Conservation (phyloP, 2,888 invertebrate species). For the Harmothoe impar region DNA sequence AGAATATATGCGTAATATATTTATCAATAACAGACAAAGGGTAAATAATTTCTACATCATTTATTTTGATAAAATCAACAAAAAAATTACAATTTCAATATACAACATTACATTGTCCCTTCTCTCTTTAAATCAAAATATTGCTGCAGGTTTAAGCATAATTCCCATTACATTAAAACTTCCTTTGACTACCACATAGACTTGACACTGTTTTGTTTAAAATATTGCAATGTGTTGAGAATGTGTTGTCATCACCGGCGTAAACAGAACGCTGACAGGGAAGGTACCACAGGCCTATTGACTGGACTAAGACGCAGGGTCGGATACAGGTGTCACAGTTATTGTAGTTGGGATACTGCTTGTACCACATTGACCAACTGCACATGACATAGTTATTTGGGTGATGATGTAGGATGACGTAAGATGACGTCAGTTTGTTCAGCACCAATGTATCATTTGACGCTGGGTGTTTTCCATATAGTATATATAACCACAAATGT, state of each 20-base stretch:
- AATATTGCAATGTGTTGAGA: background rate
- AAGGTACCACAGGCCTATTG: background rate
- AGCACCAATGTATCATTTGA: background rate
- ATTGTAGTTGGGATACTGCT: background rate
- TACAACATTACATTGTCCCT: constrained; percentile 10
- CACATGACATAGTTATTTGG: background rate
- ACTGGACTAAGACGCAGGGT: background rate
- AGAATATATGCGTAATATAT: too few relatives aligned
- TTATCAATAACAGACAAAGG: background rate
- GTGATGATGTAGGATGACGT: too few relatives aligned
- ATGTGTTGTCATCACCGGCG: background rate
- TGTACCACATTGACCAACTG: background rate
- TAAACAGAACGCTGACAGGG: background rate
- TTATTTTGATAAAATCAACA: constrained; percentile 50
- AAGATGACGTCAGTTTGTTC: too few relatives aligned
- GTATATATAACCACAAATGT: background rate
- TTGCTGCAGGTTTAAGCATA: constrained; percentile 48
- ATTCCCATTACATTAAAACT: background rate
- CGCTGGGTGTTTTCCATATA: background rate
- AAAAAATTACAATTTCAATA: constrained; percentile 35
- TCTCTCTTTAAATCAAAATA: background rate
- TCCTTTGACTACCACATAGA: background rate
- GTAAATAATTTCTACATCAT: constrained; percentile 41
- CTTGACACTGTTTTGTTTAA: background rate
- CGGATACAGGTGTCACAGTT: background rate